Percentiles rank a stretch among this genome's conserved stretches.
Evolutionary conservation across 2,113 vertebrate species (phyloP).

Genomic region (Pogonocichla stellata): DNA sequence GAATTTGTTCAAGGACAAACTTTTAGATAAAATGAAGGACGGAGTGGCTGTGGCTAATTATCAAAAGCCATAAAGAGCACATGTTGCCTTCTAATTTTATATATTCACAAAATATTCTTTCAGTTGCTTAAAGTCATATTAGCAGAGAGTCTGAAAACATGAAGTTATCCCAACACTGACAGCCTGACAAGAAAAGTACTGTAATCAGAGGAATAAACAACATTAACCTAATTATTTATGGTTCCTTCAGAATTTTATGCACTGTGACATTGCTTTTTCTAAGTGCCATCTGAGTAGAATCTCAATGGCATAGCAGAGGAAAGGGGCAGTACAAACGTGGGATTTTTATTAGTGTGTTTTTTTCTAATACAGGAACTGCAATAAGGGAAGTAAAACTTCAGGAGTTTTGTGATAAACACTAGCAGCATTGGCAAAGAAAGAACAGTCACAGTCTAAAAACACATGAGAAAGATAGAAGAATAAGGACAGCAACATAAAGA

Average conservation of each 20-base stretch:
- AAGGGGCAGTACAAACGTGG: not conserved
- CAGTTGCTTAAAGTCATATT: not conserved
- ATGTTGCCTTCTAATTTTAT: not conserved
- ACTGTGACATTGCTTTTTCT: not conserved
- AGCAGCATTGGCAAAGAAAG: not conserved
- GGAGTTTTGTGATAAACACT: not conserved
- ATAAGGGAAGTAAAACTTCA: not conserved
- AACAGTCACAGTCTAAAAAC: not conserved
- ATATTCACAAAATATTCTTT: not conserved
- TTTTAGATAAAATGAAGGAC: not conserved
- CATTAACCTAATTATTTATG: not conserved
- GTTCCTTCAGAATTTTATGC: not conserved
- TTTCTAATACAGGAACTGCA: not conserved
- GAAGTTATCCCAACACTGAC: not conserved
- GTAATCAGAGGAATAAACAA: not conserved
- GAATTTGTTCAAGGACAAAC: slow-evolving; percentile 37
- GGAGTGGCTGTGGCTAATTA: not conserved
- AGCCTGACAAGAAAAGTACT: not conserved
- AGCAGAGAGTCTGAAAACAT: not conserved
- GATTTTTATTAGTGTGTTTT: not conserved
- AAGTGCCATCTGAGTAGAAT: not conserved
- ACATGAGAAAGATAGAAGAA: not conserved
- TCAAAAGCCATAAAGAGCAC: not conserved
- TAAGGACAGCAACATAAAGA: not conserved
- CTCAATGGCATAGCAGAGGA: not conserved